Evolutionary conservation across 2,888 invertebrate genomes (phyloP), one percentile per base, ranked within the genome.

Genomic region (Agrotis segetum): DNA sequence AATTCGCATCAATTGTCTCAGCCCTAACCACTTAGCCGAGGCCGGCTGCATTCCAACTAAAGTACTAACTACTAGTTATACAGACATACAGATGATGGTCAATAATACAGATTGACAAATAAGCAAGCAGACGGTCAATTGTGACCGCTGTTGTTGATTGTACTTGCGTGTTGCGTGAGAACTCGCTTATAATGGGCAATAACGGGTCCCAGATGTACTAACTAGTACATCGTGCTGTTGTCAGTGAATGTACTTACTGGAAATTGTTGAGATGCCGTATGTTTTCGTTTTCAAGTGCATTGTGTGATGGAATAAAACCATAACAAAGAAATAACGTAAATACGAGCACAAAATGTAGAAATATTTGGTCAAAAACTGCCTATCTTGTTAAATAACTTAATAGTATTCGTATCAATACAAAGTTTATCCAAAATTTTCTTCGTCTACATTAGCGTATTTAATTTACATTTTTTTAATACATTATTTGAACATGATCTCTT

Each of bases 131-230:
- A 44, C 82, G 65, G 73, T 62, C 82, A 85, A 79, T 83, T 81
- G 79, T 63, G 40, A 40, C 40, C 40, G 40, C 40, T 46, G 66
- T 16, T 47, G 73, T 68, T 79, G 79, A 84, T 84, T 87, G 82
- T 76, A 75, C 73, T 69, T 84, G 85, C 82, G 83, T 82, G 83
- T 79, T 69, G 84, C 82, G 84, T 87, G 87, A 81, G 84, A 87
- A 77, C 76, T 62, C 47, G 63, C 63, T 78, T 78, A 79, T 84
- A 73, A 80, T 83, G 81, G 75, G 79, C 82, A 87, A 79, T 82
- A 81, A 83, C 70, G 71, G 65, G 58, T 40, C 40, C 3, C 4
- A 17, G 64, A 74, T 67, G 64, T 71, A 64, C 47, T 58, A 40
- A 11, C n/a, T n/a, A n/a, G n/a, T n/a, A n/a, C n/a, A n/a, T 40